Percentiles rank a stretch among this genome's conserved stretches.
These are phyloP conservation scores for Aix galericulata DNA, from an alignment of 2,113 vertebrate species.

Conservation along the genomic window DNA sequence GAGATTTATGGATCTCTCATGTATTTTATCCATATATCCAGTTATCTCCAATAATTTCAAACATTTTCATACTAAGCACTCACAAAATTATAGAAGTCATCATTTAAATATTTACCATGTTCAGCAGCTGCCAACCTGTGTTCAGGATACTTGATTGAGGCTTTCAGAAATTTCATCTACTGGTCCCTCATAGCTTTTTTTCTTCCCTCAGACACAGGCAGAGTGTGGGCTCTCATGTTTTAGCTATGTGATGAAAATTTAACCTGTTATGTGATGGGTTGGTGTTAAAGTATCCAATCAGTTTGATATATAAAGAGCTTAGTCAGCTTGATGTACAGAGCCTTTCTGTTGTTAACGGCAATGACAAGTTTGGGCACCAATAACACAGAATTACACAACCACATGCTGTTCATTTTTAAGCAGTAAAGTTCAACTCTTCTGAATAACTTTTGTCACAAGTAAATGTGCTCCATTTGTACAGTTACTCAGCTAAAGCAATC, in stretches of 20 bases:
- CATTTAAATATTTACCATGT: background rate
- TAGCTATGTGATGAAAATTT: background rate
- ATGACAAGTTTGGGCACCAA: background rate
- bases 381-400: accelerated
- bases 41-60: background rate
- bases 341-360: background rate
- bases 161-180: background rate
- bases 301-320: background rate
- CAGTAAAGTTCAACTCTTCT: background rate
- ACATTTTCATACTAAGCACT: background rate
- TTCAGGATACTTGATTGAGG: background rate
- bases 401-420: background rate
- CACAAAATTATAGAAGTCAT: background rate
- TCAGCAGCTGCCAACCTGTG: background rate
- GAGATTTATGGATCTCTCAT: background rate
- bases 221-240: background rate
- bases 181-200: background rate
- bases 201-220: background rate
- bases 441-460: background rate
- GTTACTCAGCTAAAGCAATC: background rate
- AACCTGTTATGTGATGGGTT: background rate
- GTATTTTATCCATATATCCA: background rate
- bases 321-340: background rate
- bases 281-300: background rate
- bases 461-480: background rate